A percentile compares a stretch with the other conserved stretches of the same genome.
These are phyloP conservation scores for Eupithecia exiguata DNA, from an alignment of 2,888 invertebrate genomes.

Conservation along the genomic window DNA sequence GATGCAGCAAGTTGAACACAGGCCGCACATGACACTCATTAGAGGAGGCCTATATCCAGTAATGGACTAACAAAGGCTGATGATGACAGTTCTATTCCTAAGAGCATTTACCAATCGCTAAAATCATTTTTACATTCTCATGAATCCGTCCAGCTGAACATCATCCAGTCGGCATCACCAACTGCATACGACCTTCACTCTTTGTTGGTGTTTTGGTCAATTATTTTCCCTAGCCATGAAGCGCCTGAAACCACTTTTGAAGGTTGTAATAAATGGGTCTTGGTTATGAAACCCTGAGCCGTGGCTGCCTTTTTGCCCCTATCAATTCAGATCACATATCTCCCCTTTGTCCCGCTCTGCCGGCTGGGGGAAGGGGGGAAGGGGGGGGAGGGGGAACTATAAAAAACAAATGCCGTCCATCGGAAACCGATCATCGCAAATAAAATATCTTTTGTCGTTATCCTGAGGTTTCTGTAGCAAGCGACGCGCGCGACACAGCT, in stretches of 20 bases:
- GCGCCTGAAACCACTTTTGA: neutral
- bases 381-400: neutral
- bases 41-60: neutral
- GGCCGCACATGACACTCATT: neutral
- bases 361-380: neutral
- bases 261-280: neutral
- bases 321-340: conserved; percentile 12
- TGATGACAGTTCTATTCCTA: neutral
- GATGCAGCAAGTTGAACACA: neutral
- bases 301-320: neutral
- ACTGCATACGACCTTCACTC: neutral
- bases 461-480: neutral
- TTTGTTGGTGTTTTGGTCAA: neutral
- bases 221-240: neutral
- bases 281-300: neutral
- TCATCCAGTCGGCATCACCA: neutral
- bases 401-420: conserved; percentile 32
- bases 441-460: conserved; percentile 27
- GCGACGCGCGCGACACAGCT: neutral
- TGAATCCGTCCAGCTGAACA: neutral
- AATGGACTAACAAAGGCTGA: neutral
- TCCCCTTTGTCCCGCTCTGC: neutral
- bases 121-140: neutral
- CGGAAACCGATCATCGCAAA: conserved; percentile 39
- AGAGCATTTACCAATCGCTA: neutral